Conservation (phyloP, 2,113 vertebrate species). For the Cebus imitator region DNA sequence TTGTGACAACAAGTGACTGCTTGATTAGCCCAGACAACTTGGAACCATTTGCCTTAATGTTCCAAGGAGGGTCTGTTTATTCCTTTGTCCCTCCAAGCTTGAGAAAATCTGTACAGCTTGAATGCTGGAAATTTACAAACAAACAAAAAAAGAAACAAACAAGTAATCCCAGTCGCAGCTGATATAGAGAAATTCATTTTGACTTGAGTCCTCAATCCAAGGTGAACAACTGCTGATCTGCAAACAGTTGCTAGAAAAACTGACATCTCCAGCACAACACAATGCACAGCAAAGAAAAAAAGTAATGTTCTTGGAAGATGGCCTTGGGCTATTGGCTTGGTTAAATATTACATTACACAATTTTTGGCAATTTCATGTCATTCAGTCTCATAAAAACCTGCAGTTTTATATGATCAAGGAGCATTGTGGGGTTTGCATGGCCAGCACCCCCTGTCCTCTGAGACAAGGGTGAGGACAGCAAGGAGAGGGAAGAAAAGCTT, state of each 20-base stretch:
- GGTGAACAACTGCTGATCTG: not conserved
- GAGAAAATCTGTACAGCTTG: not conserved
- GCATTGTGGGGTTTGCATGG: not conserved
- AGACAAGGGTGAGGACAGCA: not conserved
- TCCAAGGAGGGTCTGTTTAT: not conserved
- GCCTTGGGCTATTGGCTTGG: not conserved
- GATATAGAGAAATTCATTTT: not conserved
- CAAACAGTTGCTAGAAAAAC: not conserved
- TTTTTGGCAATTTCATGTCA: not conserved
- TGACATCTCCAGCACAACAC: accelerated
- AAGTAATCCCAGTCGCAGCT: not conserved
- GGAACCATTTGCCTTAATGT: not conserved
- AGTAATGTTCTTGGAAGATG: not conserved
- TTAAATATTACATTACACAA: not conserved
- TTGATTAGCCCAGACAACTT: not conserved
- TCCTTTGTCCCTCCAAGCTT: not conserved
- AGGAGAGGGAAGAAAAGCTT: not conserved
- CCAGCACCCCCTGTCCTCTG: no score
- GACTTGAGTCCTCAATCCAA: not conserved
- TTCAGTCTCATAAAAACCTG: not conserved
- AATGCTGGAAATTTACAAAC: not conserved
- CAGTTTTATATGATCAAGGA: not conserved
- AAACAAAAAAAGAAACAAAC: not conserved
- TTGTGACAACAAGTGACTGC: not conserved
- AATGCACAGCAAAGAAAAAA: not conserved